Evolutionary conservation across 2,113 vertebrate species (phyloP), one percentile per base, ranked within the genome.

Genomic region (Tychaedon coryphoeus): DNA sequence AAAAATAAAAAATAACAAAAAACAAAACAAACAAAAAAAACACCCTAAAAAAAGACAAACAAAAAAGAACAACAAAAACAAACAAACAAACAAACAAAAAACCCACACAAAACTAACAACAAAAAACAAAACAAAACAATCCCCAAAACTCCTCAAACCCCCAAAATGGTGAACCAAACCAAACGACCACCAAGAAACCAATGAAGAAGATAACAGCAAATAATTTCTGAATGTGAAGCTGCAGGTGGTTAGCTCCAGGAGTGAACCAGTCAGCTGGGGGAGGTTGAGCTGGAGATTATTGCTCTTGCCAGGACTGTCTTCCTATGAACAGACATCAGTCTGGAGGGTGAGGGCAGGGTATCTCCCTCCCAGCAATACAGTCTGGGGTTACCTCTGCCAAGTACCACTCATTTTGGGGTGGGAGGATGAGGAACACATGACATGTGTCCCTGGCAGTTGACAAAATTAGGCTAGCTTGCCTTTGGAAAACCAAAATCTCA

Each of bases 141-240:
- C 4, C 10, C 8, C 10, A 5, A 23, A 40, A 9, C 6, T 10
- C 8, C 12, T 15, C 15, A 34, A 61, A 20, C 3, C 2, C 38
- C 48, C 6, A 6, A 40, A 67, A 56, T 56, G 7, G 29, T 56
- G 60, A 57, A 48, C 29, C 7, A 9, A 66, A 33, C 23, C 28
- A 51, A 66, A 36, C 12, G 7, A 78, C 9, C 36, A 64, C 7
- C 3, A 22, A n/a, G 40, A 22, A 25, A 5, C 1, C 33, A 72
- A 19, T 33, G 47, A 74, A 31, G 26, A 61, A 62, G 6, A 28
- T 22, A 29, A 40, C 17, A 61, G n/a, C 16, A 60, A 92, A 57
- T 43, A 2, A 19, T 53, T 88, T 57, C 47, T 73, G 54, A 3
- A 69, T 69, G 31, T 60, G 28, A 43, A 61, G n/a, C 13, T 78